phyloP scores from a whole-genome alignment of 1,140 invertebrate genomes.

The Paramacrobiotus metropolitanus region DNA sequence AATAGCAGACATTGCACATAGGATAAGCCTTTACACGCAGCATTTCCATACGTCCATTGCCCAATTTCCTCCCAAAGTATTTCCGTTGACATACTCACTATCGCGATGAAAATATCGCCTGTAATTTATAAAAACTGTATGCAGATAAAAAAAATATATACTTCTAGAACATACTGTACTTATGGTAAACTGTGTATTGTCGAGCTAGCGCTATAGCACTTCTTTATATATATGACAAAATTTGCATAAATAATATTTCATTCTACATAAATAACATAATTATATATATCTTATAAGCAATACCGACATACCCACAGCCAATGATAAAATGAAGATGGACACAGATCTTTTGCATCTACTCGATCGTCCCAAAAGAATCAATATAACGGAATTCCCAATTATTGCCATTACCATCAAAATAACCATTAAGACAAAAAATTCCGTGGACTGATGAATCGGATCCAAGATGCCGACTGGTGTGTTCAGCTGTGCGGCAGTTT shows the following conservation, averaged over 20 bases:
- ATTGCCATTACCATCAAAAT: neutral
- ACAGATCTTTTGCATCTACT: neutral
- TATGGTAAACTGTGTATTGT: neutral
- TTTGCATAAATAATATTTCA: neutral
- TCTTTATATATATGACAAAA: neutral
- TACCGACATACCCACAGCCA: neutral
- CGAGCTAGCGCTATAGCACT: neutral
- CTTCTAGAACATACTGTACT: neutral
- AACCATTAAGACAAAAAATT: neutral
- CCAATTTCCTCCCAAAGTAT: neutral
- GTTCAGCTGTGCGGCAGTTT: no score
- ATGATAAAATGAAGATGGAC: neutral
- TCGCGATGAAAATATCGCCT: neutral
- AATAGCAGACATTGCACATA: neutral
- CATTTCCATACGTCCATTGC: neutral
- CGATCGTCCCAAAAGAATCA: neutral
- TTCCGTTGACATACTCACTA: neutral
- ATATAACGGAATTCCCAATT: neutral
- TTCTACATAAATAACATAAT: neutral
- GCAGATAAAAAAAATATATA: neutral
- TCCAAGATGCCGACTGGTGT: no score
- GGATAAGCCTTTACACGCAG: neutral
- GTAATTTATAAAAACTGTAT: neutral
- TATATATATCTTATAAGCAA: neutral
- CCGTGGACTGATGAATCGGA: neutral